Evolutionary conservation across 2,113 vertebrate species (phyloP).

Genomic region (Abramis brama): DNA sequence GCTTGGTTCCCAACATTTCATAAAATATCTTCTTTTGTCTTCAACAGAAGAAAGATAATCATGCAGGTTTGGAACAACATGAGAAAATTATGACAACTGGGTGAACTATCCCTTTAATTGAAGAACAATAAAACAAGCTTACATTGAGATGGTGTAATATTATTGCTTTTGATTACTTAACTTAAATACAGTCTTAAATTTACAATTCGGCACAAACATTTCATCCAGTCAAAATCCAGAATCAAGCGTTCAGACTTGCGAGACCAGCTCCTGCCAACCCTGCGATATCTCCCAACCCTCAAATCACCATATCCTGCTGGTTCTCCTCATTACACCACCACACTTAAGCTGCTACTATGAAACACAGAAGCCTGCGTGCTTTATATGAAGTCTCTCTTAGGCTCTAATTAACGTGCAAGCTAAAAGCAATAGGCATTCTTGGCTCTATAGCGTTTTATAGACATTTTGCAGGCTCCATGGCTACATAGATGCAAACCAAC

Average conservation of each 20-base stretch:
- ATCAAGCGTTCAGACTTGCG: neutral
- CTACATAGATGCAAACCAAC: conserved; percentile 5
- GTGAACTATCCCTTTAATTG: neutral
- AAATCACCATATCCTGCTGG: conserved; percentile 8
- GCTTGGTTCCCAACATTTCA: too few relatives aligned
- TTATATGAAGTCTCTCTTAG: neutral
- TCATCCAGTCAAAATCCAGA: neutral
- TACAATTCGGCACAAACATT: neutral
- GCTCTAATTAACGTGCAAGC: neutral
- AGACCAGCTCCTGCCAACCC: conserved; percentile 21
- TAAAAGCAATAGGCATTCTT: neutral
- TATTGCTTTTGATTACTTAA: neutral
- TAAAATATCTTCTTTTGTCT: too few relatives aligned
- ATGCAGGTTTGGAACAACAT: too few relatives aligned
- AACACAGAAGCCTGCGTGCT: neutral
- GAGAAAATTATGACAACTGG: neutral
- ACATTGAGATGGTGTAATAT: neutral
- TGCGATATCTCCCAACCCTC: conserved; percentile 12
- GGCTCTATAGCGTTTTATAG: neutral
- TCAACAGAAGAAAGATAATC: too few relatives aligned
- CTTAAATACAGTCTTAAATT: neutral
- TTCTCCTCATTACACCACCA: neutral
- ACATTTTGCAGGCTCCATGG: conserved; percentile 2
- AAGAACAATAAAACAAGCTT: neutral
- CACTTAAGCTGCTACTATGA: conserved; percentile 35